phyloP scores from a whole-genome alignment of 2,888 invertebrate genomes.

The Sylvicola fuscatus region DNA sequence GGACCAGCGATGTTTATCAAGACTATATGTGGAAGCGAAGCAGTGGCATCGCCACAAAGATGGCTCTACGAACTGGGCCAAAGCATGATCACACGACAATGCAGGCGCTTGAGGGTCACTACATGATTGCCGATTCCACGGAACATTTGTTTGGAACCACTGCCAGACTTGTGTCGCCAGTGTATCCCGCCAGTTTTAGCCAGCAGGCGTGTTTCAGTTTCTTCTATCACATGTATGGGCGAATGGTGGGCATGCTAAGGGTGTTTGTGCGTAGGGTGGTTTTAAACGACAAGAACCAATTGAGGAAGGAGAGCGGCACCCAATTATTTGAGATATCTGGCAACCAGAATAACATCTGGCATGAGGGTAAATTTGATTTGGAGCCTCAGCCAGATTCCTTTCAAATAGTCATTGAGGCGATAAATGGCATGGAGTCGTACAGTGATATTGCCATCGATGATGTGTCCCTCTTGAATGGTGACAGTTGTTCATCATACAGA shows the following conservation, averaged over 20 bases:
- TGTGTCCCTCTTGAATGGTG: conserved; percentile 35
- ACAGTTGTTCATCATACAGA: conserved; percentile 9
- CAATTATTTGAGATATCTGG: conserved; percentile 25
- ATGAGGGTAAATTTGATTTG: conserved; percentile 28
- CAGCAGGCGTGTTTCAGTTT: conserved; percentile 31
- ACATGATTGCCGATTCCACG: conserved; percentile 66
- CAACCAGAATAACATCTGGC: conserved; percentile 51
- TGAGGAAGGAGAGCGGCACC: not conserved
- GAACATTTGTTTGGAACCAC: conserved; percentile 37
- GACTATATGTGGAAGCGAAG: conserved; percentile 56
- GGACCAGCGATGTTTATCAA: conserved; percentile 46
- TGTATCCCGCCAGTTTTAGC: conserved; percentile 27
- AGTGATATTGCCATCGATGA: conserved; percentile 73
- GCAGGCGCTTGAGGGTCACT: conserved; percentile 38
- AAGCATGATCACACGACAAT: conserved; percentile 55
- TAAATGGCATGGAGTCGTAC: conserved; percentile 40
- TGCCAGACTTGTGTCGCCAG: conserved; percentile 52
- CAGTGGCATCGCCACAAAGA: conserved; percentile 24
- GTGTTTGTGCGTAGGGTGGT: conserved; percentile 12
- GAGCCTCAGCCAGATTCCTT: conserved; percentile 24
- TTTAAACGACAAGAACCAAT: not conserved
- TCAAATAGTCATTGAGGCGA: conserved; percentile 58
- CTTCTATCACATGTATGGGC: conserved; percentile 65
- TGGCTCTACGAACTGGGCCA: conserved; percentile 38
- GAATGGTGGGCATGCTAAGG: conserved; percentile 31